phyloP scores from a whole-genome alignment of 2,113 vertebrate genomes.

The Lucifuga dentata region DNA sequence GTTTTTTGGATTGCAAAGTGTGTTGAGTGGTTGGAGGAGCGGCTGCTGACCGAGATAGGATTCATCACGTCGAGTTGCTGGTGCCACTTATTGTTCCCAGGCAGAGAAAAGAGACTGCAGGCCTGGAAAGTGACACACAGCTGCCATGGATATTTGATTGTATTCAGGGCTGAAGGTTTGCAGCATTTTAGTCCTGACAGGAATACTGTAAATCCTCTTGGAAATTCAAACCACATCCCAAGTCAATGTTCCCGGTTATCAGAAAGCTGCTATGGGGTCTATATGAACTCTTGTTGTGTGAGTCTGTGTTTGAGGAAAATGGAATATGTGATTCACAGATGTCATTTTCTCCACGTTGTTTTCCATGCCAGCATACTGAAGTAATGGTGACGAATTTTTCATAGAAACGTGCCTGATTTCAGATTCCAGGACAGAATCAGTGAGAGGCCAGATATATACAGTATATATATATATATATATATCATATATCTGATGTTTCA shows the following conservation, averaged over 20 bases:
- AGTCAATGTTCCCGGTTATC: neutral
- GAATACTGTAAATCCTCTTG: neutral
- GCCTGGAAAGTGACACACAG: constrained; percentile 30
- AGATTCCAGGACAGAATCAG: too few relatives aligned
- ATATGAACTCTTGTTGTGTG: neutral
- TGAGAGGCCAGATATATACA: too few relatives aligned
- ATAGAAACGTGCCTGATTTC: too few relatives aligned
- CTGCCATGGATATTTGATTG: constrained; percentile 8
- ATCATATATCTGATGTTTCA: too few relatives aligned
- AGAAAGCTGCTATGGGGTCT: neutral
- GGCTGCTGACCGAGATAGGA: constrained; percentile 71
- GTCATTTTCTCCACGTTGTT: too few relatives aligned
- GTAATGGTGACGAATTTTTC: too few relatives aligned
- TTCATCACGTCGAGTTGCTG: constrained; percentile 60
- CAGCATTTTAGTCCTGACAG: constrained; percentile 17
- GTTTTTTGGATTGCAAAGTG: constrained; percentile 27
- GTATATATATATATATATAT: too few relatives aligned
- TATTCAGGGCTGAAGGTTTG: constrained; percentile 13
- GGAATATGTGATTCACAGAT: too few relatives aligned
- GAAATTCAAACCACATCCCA: constrained; percentile 12
- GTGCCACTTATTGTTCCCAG: constrained; percentile 59
- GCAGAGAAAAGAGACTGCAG: constrained; percentile 52
- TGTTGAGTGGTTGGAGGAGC: constrained; percentile 46
- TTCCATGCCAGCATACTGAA: too few relatives aligned
- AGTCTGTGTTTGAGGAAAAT: constrained; percentile 11